These are phyloP conservation scores for Toxostoma redivivum DNA, from an alignment of 2,113 vertebrate genomes.

Conservation along the genomic window DNA sequence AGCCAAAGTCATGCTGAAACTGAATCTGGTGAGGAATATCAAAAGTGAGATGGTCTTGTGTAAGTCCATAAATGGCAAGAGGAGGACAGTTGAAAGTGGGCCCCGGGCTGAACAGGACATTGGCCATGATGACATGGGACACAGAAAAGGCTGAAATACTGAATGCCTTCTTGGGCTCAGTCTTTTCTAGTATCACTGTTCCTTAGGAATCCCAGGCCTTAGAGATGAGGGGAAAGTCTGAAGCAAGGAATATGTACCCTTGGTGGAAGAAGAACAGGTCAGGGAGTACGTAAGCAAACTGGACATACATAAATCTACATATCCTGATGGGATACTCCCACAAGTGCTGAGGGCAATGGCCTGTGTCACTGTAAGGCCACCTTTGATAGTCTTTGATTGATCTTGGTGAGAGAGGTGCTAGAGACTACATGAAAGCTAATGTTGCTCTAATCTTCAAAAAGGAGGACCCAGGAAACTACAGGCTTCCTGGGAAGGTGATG, in stretches of 20 bases:
- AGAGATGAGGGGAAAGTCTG: background rate
- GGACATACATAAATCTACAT: accelerated
- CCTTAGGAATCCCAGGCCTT: background rate
- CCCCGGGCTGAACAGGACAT: background rate
- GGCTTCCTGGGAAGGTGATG: background rate
- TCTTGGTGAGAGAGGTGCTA: background rate
- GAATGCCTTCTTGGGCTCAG: background rate
- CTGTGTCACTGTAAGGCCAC: background rate
- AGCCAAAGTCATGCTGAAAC: background rate
- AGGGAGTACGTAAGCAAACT: background rate
- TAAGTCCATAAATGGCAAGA: accelerated
- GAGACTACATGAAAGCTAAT: background rate
- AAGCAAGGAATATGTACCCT: background rate
- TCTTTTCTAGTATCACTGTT: background rate
- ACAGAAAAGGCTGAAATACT: background rate
- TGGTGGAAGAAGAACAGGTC: background rate
- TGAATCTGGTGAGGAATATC: background rate
- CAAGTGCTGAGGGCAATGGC: background rate
- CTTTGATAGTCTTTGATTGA: background rate
- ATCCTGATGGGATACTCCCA: background rate
- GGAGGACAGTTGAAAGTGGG: background rate
- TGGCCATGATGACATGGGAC: accelerated
- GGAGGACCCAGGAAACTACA: background rate
- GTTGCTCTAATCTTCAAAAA: background rate
- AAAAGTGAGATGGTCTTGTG: background rate